Percentiles rank a stretch among this genome's conserved stretches.
Conservation (phyloP, 2,888 invertebrate species). For the Lacanobia wlatinum region DNA sequence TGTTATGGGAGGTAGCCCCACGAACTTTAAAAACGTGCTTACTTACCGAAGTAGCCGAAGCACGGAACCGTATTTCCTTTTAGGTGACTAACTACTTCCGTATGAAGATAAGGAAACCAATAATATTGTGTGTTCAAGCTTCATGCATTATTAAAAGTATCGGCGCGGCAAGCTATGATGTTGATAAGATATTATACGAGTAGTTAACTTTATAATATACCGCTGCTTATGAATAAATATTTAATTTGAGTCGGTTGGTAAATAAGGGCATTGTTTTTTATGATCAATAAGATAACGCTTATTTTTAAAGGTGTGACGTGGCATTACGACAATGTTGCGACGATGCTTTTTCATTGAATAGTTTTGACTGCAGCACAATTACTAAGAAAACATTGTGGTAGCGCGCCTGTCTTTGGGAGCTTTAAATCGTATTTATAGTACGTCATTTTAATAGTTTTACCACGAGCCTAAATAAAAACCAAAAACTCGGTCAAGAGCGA, state of each 20-base stretch:
- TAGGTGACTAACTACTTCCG: constrained; percentile 49
- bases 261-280: neutral
- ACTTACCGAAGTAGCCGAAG: constrained; percentile 28
- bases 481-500: too few species aligned
- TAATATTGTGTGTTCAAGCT: constrained; percentile 29
- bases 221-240: constrained; percentile 9
- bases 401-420: too few species aligned
- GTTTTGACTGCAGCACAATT: neutral
- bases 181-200: constrained; percentile 41
- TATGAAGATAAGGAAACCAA: constrained; percentile 38
- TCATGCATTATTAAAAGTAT: constrained; percentile 33
- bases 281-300: neutral
- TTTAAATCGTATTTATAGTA: neutral
- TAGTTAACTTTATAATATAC: constrained; percentile 3
- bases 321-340: neutral
- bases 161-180: constrained; percentile 24
- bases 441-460: too few species aligned
- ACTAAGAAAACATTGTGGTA: neutral
- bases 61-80: constrained; percentile 40
- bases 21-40: constrained; percentile 10
- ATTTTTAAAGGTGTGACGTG: neutral
- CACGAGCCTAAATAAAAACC: too few species aligned
- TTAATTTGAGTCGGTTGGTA: neutral
- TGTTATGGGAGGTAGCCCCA: neutral
- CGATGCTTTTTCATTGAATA: neutral